phyloP scores from a whole-genome alignment of 2,113 vertebrate species.

The Stegastes partitus region DNA sequence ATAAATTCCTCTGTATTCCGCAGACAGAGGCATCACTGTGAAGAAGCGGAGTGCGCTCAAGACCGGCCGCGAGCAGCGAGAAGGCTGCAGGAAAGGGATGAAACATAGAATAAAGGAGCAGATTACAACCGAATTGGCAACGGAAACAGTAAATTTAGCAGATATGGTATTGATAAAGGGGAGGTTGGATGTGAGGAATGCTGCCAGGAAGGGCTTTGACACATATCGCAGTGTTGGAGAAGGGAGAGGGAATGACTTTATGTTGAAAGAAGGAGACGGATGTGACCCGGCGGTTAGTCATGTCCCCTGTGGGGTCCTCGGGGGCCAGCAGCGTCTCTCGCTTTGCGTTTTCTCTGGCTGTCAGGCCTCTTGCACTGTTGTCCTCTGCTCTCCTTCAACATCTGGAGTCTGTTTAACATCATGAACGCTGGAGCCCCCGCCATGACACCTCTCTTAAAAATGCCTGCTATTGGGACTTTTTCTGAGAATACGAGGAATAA shows the following conservation, averaged over 20 bases:
- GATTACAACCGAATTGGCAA: conserved; percentile 42
- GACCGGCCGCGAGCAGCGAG: conserved; percentile 38
- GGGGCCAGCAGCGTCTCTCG: conserved; percentile 45
- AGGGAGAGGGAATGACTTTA: conserved; percentile 56
- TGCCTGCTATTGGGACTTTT: conserved; percentile 41
- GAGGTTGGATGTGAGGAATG: conserved; percentile 40
- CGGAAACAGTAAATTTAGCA: conserved; percentile 64
- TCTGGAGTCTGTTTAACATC: conserved; percentile 83
- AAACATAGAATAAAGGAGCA: conserved; percentile 42
- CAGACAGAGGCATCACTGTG: conserved; percentile 70
- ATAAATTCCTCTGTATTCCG: conserved; percentile 60
- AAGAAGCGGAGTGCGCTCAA: conserved; percentile 15
- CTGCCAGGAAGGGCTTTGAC: conserved; percentile 60
- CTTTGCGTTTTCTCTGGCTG: conserved; percentile 38
- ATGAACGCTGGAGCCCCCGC: conserved; percentile 59
- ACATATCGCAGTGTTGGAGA: conserved; percentile 28
- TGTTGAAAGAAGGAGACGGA: conserved; percentile 79
- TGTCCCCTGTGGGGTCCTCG: conserved; percentile 66
- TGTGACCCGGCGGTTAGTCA: conserved; percentile 72
- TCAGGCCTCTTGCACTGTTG: conserved; percentile 57
- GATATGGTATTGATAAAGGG: conserved; percentile 60
- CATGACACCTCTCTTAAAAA: conserved; percentile 73
- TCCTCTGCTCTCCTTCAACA: conserved; percentile 76
- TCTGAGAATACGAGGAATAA: conserved; percentile 15
- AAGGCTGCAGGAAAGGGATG: conserved; percentile 45